Percentiles rank a stretch among this genome's conserved stretches.
phyloP scores from a whole-genome alignment of 2,888 invertebrate species.

The Synanthedon andrenaeformis region DNA sequence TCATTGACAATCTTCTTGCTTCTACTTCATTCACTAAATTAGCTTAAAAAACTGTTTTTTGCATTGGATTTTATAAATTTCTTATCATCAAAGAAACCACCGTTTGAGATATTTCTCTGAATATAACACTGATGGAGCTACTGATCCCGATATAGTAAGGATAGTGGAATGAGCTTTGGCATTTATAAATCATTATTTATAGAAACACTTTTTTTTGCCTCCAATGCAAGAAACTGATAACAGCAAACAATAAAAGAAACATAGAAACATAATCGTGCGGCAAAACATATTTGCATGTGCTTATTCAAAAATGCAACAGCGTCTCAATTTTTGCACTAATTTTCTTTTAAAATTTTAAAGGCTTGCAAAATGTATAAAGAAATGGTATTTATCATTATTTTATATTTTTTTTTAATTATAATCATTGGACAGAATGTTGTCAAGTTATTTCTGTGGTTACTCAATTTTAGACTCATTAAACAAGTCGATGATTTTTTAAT shows the following conservation, averaged over 20 bases:
- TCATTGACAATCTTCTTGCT: slow-evolving; percentile 28
- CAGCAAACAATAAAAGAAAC: not conserved
- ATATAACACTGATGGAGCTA: too few species aligned
- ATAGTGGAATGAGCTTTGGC: too few species aligned
- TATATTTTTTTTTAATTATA: too few species aligned
- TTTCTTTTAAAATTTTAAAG: too few species aligned
- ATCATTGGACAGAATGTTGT: too few species aligned
- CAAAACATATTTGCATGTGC: not conserved
- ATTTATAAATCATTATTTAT: not conserved
- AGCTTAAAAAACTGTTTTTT: not conserved
- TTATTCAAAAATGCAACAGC: not conserved
- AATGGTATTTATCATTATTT: too few species aligned
- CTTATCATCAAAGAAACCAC: not conserved
- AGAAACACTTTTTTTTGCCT: not conserved
- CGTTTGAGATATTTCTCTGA: too few species aligned
- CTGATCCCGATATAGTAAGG: too few species aligned
- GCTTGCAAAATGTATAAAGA: too few species aligned
- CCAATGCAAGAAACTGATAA: not conserved
- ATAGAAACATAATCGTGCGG: not conserved
- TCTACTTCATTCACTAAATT: slow-evolving; percentile 26
- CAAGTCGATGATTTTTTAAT: too few species aligned
- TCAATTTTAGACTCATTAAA: too few species aligned
- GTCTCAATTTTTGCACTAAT: not conserved
- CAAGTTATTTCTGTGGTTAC: too few species aligned
- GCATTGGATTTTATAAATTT: not conserved